phyloP scores from a whole-genome alignment of 2,888 invertebrate species.

The Synanthedon andrenaeformis region DNA sequence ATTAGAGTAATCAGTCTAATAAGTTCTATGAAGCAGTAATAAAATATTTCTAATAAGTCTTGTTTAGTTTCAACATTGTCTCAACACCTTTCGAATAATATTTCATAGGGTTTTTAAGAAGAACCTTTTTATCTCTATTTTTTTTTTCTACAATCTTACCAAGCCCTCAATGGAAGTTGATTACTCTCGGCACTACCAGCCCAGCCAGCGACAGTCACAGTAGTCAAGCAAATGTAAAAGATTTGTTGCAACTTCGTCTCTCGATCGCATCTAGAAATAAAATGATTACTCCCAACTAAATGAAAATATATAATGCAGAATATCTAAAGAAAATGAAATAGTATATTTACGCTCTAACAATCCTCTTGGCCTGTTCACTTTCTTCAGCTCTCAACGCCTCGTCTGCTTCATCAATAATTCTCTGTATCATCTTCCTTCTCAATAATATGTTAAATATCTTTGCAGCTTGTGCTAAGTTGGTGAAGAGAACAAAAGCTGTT shows the following conservation, averaged over 20 bases:
- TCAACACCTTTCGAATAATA: background rate
- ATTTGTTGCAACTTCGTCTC: conserved; percentile 33
- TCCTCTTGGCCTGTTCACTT: conserved; percentile 22
- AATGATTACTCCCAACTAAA: background rate
- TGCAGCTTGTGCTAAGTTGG: conserved; percentile 49
- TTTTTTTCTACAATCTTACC: conserved; percentile 22
- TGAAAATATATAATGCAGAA: background rate
- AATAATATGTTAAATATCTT: conserved; percentile 45
- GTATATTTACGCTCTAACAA: conserved; percentile 31
- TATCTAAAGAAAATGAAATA: background rate
- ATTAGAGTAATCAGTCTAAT: too few species aligned
- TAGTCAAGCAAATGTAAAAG: conserved; percentile 31
- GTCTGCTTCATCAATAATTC: conserved; percentile 30
- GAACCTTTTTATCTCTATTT: background rate
- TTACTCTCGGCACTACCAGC: conserved; percentile 42
- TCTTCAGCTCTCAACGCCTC: conserved; percentile 19
- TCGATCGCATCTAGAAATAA: conserved; percentile 28
- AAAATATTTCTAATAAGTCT: too few species aligned
- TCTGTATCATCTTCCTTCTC: conserved; percentile 25
- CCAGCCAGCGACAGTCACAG: conserved; percentile 43
- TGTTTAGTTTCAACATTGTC: too few species aligned
- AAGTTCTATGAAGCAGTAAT: too few species aligned
- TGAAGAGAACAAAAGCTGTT: conserved; percentile 52
- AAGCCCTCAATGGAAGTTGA: conserved; percentile 46
- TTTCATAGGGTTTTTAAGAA: background rate